phyloP scores from a whole-genome alignment of 2,113 vertebrate genomes.

The Pelusios castaneus region DNA sequence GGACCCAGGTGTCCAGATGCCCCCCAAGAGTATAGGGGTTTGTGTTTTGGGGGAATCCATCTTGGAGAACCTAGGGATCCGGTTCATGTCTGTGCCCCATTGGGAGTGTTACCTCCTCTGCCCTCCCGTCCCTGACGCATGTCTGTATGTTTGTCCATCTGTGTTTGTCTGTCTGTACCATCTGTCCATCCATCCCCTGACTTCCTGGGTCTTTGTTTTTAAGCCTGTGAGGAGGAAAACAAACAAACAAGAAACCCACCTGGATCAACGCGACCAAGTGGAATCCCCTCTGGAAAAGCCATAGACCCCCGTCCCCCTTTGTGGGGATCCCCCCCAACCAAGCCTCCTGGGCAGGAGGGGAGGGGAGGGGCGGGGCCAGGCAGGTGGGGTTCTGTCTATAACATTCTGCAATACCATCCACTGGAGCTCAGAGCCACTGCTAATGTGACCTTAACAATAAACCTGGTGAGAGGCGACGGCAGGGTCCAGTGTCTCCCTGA shows the following conservation, averaged over 20 bases:
- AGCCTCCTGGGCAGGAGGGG: not conserved
- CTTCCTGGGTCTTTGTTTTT: not conserved
- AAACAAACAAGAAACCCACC: not conserved
- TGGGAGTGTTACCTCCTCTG: not conserved
- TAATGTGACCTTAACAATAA: not conserved
- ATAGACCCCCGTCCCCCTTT: not conserved
- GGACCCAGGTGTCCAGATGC: not conserved
- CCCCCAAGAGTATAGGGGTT: not conserved
- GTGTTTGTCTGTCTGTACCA: slow-evolving; percentile 21
- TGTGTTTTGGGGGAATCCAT: not conserved
- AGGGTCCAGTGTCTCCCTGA: not conserved
- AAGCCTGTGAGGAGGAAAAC: not conserved
- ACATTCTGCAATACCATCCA: not conserved
- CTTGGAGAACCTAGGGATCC: slow-evolving; percentile 1
- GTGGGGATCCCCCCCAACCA: not conserved
- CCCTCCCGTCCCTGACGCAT: not conserved
- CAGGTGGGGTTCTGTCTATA: not conserved
- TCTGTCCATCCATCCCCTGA: not conserved
- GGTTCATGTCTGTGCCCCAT: not conserved
- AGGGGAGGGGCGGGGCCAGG: not conserved
- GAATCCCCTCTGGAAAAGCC: not conserved
- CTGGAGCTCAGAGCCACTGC: not conserved
- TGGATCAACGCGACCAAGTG: not conserved
- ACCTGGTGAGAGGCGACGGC: not conserved
- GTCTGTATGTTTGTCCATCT: slow-evolving; percentile 51